Conservation (phyloP, 2,888 invertebrate species). For the Ophonus ardosiacus region DNA sequence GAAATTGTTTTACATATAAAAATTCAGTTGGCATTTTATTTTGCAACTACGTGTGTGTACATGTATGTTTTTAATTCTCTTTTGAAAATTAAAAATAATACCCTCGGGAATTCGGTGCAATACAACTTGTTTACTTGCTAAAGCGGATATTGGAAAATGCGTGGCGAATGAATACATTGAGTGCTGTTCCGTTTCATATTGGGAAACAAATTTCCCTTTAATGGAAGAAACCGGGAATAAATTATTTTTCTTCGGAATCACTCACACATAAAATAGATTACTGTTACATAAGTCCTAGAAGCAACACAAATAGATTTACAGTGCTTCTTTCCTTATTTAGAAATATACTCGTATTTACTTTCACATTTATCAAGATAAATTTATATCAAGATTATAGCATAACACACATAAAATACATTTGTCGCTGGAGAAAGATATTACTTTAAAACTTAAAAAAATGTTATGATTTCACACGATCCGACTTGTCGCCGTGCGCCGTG, state of each 20-base stretch:
- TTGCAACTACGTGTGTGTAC: not conserved
- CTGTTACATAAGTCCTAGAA: not conserved
- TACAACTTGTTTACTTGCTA: constrained; percentile 36
- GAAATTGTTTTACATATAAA: not conserved
- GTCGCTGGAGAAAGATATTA: no score
- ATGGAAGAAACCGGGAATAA: not conserved
- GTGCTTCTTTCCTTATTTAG: not conserved
- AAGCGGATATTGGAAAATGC: constrained; percentile 37
- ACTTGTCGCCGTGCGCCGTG: no score
- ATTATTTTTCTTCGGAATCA: not conserved
- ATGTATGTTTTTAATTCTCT: constrained; percentile 32
- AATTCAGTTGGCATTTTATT: not conserved
- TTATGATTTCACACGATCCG: no score
- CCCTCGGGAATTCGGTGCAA: not conserved
- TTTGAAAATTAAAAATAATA: constrained; percentile 42
- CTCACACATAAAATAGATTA: not conserved
- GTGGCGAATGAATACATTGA: constrained; percentile 23
- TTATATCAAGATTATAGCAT: no score
- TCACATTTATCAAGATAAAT: not conserved
- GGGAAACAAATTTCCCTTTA: not conserved
- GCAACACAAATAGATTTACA: not conserved
- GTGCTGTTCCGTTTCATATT: constrained; percentile 4
- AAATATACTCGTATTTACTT: not conserved
- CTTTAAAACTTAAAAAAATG: no score
- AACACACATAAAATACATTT: no score